These are phyloP conservation scores for Napeogenes sylphis DNA, from an alignment of 2,888 invertebrate genomes.

Conservation along the genomic window DNA sequence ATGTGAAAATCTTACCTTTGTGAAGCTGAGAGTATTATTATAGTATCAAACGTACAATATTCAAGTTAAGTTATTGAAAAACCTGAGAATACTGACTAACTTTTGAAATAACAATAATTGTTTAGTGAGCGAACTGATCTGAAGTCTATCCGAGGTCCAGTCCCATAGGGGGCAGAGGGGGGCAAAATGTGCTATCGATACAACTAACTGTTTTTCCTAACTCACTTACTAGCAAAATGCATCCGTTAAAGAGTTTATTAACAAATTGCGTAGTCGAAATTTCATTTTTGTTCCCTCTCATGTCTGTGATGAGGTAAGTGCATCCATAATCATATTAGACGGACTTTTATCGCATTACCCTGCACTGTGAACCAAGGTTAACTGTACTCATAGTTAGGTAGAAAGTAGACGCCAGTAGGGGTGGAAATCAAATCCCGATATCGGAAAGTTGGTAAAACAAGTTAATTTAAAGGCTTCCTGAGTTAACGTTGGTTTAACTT, in stretches of 20 bases:
- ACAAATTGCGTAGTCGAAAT: not conserved
- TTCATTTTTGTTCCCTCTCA: constrained; percentile 4
- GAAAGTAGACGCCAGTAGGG: no score
- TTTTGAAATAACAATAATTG: no score
- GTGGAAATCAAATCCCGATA: no score
- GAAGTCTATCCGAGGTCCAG: no score
- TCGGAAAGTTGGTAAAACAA: no score
- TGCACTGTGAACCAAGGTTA: not conserved
- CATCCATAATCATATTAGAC: not conserved
- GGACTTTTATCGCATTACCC: not conserved
- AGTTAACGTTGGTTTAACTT: no score
- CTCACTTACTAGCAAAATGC: not conserved
- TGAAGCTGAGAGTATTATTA: not conserved
- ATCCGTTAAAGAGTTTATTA: not conserved
- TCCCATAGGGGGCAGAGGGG: no score
- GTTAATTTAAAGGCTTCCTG: no score
- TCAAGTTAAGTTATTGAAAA: no score
- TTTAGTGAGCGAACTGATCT: no score
- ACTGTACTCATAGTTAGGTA: not conserved
- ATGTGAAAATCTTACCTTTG: constrained; percentile 2
- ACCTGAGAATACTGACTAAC: no score
- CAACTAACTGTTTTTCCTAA: not conserved
- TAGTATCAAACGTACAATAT: not conserved
- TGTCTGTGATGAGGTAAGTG: constrained; percentile 1
- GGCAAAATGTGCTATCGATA: no score